Conservation (phyloP, 2,113 vertebrate species). For the Trogon melanurus region DNA sequence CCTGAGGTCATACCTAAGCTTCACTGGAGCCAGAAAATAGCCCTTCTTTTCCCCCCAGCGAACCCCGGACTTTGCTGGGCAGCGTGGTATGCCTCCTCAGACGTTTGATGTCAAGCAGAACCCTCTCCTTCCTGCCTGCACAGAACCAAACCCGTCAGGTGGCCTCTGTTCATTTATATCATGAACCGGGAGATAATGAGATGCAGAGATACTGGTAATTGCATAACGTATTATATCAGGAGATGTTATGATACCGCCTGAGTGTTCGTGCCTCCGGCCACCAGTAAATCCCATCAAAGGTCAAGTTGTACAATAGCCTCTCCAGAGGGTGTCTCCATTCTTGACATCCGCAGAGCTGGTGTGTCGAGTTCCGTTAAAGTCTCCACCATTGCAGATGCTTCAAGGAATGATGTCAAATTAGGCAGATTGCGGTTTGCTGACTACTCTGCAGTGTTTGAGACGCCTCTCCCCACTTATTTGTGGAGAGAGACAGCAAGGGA, state of each 20-base stretch:
- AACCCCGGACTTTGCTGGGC: background rate
- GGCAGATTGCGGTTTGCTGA: background rate
- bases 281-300: background rate
- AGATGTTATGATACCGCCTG: background rate
- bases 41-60: background rate
- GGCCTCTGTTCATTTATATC: background rate
- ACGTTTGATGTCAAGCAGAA: background rate
- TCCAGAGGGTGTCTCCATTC: background rate
- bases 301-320: background rate
- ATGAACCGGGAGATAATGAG: background rate
- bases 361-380: background rate
- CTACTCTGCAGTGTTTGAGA: background rate
- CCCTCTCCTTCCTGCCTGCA: background rate
- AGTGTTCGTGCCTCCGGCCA: background rate
- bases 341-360: background rate
- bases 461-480: background rate
- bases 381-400: background rate
- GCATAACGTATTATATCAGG: background rate
- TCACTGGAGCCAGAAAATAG: constrained; percentile 26
- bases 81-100: background rate
- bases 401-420: background rate
- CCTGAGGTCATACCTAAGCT: background rate
- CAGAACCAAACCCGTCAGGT: background rate
- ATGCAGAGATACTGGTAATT: background rate
- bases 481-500: background rate